These are phyloP conservation scores for Brachycybe producta DNA, from an alignment of 2,888 invertebrate genomes.

Conservation along the genomic window DNA sequence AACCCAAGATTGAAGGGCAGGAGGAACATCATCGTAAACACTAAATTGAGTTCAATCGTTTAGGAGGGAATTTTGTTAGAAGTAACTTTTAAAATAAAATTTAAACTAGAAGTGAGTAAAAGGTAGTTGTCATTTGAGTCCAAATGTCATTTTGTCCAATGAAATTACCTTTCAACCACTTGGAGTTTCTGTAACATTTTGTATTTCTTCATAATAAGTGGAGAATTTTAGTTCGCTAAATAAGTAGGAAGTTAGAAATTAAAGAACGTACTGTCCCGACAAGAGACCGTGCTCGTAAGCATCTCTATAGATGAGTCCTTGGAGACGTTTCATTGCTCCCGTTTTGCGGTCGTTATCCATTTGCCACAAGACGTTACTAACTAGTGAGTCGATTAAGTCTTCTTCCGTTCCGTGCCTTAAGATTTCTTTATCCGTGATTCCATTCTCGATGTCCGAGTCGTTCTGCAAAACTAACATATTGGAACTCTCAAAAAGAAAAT, in stretches of 20 bases:
- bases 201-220: too few species aligned
- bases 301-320: slow-evolving; percentile 76
- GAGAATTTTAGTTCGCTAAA: too few species aligned
- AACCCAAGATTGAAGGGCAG: slow-evolving; percentile 58
- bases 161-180: too few species aligned
- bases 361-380: slow-evolving; percentile 61
- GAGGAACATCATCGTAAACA: slow-evolving; percentile 71
- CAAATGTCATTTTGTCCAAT: too few species aligned
- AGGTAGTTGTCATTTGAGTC: too few species aligned
- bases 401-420: slow-evolving; percentile 26
- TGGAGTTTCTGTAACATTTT: too few species aligned
- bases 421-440: slow-evolving; percentile 26
- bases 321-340: slow-evolving; percentile 68
- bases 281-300: slow-evolving; percentile 66
- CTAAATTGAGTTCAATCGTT: slow-evolving; percentile 50
- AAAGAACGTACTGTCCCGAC: slow-evolving; percentile 70
- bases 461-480: too few species aligned
- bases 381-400: slow-evolving; percentile 45
- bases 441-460: not conserved
- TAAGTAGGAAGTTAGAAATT: too few species aligned
- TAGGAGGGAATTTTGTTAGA: too few species aligned
- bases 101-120: too few species aligned
- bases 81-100: too few species aligned
- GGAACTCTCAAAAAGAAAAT: slow-evolving; percentile 18
- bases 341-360: slow-evolving; percentile 69